Base-by-base conservation (phyloP, 2,797 vertebrate species). In the Helicolenus hilgendorfi region DNA sequence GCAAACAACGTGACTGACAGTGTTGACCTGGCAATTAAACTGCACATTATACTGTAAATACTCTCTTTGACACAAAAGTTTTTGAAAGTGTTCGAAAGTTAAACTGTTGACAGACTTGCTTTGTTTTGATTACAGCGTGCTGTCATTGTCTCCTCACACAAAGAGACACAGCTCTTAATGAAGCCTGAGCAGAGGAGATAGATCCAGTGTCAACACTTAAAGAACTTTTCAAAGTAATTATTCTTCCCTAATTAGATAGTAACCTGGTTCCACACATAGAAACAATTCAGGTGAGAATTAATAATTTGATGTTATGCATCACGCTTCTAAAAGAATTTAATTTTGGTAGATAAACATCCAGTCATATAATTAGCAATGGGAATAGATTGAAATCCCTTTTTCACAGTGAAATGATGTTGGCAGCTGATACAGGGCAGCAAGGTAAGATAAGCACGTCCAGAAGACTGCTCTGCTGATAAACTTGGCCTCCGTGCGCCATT, bases 161-260 rank as follows among this genome's bases (percentile, higher is more conserved):
- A 80, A 73, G 13, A 90, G 27, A 81, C 74, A 68, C 29, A 35
- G 75, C 49, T 84, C 82, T 81, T 96, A 95, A 95, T 92, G 93
- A 95, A 89, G 86, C 79, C 76, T 59, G 24, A 72, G 82, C 79
- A 33, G 13, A 81, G 59, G 2, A 74, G 62, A 77, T 85, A 82
- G 73, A 94, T 96, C 75, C 84, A 72, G 75, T 85, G 18, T 92
- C 88, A 95, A 95, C 86, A 90, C 77, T 74, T 90, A 90, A 94
- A 93, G 80, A 95, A 91, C 90, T 95, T 95, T 84, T 92, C 79
- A 85, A 83, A 86, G 79, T 96, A 96, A 97, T 97, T 97, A 97
- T 92, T 88, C 89, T 92, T 91, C 77, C 87, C 93, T 95, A 96
- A 97, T 97, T 97, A 96, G 88, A 73, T 31, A 55, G 62, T 79